phyloP scores from a whole-genome alignment of 2,888 invertebrate species.

The Oscheius sp. region DNA sequence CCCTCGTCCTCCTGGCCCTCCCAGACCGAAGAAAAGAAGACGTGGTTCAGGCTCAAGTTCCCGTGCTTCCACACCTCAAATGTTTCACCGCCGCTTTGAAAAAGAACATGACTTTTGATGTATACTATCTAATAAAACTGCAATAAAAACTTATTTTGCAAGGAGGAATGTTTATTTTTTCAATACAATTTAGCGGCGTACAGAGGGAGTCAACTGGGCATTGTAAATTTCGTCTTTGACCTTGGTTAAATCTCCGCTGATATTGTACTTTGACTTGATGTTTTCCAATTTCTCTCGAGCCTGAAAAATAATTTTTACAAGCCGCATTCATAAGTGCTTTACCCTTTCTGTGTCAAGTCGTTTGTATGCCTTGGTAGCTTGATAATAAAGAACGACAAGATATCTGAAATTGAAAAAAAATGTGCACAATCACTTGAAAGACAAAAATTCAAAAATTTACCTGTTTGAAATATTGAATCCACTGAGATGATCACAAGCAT shows the following conservation, averaged over 20 bases:
- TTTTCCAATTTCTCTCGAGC: slow-evolving; percentile 76
- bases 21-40: slow-evolving; percentile 11
- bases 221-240: slow-evolving; percentile 58
- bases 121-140: background rate
- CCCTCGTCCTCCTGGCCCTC: slow-evolving; percentile 14
- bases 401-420: slow-evolving; percentile 79
- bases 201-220: slow-evolving; percentile 21
- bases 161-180: background rate
- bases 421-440: too few relatives aligned
- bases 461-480: slow-evolving; percentile 99
- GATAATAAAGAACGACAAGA: slow-evolving; percentile 97
- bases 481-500: slow-evolving; percentile 97
- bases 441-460: slow-evolving; percentile 76
- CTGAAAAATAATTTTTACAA: slow-evolving; percentile 49
- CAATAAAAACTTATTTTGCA: background rate
- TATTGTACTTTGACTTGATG: slow-evolving; percentile 76
- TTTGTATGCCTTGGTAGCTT: slow-evolving; percentile 77
- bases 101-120: background rate
- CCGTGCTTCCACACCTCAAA: slow-evolving; percentile 5
- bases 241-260: slow-evolving; percentile 73
- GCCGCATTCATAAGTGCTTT: slow-evolving; percentile 36
- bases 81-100: background rate
- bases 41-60: slow-evolving; percentile 8
- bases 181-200: slow-evolving; percentile 19
- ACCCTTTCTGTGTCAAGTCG: slow-evolving; percentile 76